Conservation (phyloP, 2,797 vertebrate species). For the Smutsia gigantea region DNA sequence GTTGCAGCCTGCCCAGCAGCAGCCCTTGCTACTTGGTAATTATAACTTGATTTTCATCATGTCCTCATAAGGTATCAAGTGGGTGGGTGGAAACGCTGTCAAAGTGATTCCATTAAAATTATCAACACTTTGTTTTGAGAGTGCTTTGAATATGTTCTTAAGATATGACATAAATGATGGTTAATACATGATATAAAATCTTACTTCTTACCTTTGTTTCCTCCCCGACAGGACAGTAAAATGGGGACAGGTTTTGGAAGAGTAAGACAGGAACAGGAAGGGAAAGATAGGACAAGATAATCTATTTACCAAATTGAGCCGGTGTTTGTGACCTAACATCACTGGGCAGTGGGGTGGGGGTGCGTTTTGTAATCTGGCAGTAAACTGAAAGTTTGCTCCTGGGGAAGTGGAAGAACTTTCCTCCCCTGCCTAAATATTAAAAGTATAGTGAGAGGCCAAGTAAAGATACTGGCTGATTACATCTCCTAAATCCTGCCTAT, state of each 20-base stretch:
- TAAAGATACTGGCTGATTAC: neutral
- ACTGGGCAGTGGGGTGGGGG: neutral
- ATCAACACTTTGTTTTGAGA: conserved; percentile 48
- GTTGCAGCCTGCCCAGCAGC: neutral
- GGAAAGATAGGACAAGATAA: neutral
- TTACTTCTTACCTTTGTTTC: neutral
- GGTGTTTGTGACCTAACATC: neutral
- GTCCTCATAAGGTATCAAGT: neutral
- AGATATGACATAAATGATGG: neutral
- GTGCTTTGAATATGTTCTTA: neutral
- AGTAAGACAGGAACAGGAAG: neutral
- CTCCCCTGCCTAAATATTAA: neutral
- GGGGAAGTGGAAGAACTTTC: neutral
- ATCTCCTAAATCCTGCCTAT: neutral
- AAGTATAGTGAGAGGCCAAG: neutral
- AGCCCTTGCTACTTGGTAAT: conserved; percentile 3
- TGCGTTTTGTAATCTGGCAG: conserved; percentile 23
- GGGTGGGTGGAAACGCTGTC: neutral
- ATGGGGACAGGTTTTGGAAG: neutral
- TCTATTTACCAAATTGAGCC: neutral
- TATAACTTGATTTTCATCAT: conserved; percentile 37
- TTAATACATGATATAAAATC: neutral
- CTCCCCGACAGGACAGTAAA: neutral
- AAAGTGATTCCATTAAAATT: conserved; percentile 41
- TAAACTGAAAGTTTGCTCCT: neutral